Percentiles rank a stretch among this genome's conserved stretches.
Conservation (phyloP, 2,113 vertebrate species). For the Tonatia bakeri region DNA sequence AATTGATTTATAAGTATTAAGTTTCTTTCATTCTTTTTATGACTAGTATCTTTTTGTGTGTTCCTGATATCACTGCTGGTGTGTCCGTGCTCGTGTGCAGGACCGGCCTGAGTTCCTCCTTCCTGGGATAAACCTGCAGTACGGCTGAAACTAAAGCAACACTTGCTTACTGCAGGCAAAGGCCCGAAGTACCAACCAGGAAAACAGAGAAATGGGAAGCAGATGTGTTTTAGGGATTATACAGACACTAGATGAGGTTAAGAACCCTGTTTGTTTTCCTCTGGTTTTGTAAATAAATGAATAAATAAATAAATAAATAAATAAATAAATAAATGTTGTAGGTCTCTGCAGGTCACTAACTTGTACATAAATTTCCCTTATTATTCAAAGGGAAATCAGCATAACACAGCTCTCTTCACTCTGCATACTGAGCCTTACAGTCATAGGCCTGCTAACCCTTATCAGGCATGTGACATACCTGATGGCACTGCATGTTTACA, state of each 20-base stretch:
- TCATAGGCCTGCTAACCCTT: neutral
- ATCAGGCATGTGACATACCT: neutral
- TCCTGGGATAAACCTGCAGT: neutral
- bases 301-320: too few relatives aligned
- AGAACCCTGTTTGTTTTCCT: neutral
- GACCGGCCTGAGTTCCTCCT: neutral
- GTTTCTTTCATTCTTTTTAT: neutral
- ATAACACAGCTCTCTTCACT: neutral
- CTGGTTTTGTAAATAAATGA: neutral
- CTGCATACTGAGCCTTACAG: neutral
- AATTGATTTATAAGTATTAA: neutral
- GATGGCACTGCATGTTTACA: neutral
- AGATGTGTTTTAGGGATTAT: neutral
- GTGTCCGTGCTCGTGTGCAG: neutral
- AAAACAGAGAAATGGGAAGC: neutral
- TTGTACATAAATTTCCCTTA: conserved; percentile 5
- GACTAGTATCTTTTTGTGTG: neutral
- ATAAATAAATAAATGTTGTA: neutral
- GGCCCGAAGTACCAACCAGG: neutral
- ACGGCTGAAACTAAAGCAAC: neutral
- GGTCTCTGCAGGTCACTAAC: neutral
- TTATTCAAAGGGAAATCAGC: neutral
- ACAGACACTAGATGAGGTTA: neutral
- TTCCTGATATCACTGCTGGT: neutral
- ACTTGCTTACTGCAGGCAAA: neutral